Evolutionary conservation across 1,140 invertebrate genomes (phyloP).

Genomic region (Lanistes nyassanus): DNA sequence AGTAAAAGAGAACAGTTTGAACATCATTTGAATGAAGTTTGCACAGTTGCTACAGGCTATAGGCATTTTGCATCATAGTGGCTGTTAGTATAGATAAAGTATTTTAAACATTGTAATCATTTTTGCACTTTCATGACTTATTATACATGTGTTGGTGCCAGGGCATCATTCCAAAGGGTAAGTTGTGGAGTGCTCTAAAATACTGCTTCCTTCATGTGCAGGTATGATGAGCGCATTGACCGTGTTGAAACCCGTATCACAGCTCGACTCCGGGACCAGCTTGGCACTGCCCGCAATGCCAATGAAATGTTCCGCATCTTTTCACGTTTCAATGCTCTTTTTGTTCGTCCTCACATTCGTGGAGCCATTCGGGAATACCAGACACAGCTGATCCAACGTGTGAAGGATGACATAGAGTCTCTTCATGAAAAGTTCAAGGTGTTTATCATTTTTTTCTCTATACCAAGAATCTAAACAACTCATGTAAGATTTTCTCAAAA

Average conservation of each 20-base stretch:
- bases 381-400: conserved; percentile 97
- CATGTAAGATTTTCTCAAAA: no score
- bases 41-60: no score
- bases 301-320: conserved; percentile 99
- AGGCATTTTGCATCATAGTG: not conserved
- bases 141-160: no score
- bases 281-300: conserved; percentile 98
- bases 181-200: no score
- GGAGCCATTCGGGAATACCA: conserved; percentile 99
- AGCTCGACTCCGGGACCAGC: conserved; percentile 93
- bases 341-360: conserved; percentile 97
- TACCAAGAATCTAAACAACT: no score
- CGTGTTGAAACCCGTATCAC: conserved; percentile 97
- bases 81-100: not conserved
- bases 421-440: conserved; percentile 99
- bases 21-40: not conserved
- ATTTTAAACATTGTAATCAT: not conserved
- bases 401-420: conserved; percentile 98
- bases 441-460: conserved; percentile 19
- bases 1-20: not conserved
- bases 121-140: no score
- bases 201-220: conserved; percentile 29
- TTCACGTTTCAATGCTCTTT: conserved; percentile 97
- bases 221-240: conserved; percentile 97
- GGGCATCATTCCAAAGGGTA: no score